These are phyloP conservation scores for Microctenopoma steveboyesi DNA, from an alignment of 2,797 vertebrate genomes.

Conservation along the genomic window DNA sequence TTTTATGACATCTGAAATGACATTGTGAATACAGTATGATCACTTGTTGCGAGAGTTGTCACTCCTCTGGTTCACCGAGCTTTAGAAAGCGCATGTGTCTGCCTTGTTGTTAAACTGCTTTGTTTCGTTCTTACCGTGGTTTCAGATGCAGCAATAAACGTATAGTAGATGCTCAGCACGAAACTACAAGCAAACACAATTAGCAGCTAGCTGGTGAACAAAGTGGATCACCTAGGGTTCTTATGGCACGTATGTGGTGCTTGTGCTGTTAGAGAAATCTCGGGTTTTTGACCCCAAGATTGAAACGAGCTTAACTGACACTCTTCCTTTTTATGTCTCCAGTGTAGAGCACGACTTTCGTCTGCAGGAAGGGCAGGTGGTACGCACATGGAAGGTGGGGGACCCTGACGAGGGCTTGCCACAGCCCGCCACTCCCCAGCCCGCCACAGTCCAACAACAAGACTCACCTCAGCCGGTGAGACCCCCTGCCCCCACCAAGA, in stretches of 20 bases:
- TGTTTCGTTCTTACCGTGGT: no score
- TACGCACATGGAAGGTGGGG: slow-evolving; percentile 82
- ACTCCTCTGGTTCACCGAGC: no score
- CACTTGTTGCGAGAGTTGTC: no score
- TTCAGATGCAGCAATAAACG: no score
- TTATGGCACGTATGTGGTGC: no score
- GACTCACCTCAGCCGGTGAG: slow-evolving; percentile 76
- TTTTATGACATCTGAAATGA: background rate
- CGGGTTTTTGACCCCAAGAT: background rate
- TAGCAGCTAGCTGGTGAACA: background rate
- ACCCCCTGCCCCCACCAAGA: slow-evolving; percentile 76
- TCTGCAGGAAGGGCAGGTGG: slow-evolving; percentile 85
- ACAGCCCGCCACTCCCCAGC: slow-evolving; percentile 63
- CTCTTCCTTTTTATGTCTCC: slow-evolving; percentile 7
- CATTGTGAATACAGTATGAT: background rate
- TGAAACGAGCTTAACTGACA: background rate
- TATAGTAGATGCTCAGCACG: background rate
- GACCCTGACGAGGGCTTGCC: slow-evolving; percentile 78
- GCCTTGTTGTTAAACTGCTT: no score
- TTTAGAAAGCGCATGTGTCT: no score
- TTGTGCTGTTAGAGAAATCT: no score
- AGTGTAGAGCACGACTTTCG: slow-evolving; percentile 86
- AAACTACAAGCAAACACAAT: background rate
- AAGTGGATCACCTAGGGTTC: no score
- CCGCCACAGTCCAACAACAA: slow-evolving; percentile 68